These are phyloP conservation scores for Pheosia tremula DNA, from an alignment of 2,888 invertebrate species.

Conservation along the genomic window DNA sequence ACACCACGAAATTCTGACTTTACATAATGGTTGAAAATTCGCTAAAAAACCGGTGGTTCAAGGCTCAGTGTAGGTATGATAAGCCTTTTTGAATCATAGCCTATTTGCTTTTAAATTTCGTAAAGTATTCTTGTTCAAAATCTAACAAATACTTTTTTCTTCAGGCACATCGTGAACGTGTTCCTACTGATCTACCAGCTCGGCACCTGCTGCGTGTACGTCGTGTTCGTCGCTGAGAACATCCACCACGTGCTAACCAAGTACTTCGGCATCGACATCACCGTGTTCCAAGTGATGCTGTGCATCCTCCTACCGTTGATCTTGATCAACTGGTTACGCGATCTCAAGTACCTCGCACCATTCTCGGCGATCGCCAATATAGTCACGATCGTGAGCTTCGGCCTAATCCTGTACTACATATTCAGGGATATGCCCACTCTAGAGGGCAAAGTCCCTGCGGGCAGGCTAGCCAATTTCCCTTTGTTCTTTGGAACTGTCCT, in stretches of 20 bases:
- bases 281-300: constrained; percentile 88
- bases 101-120: too few species aligned
- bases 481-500: constrained; percentile 98
- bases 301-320: constrained; percentile 90
- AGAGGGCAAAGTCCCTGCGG: constrained; percentile 86
- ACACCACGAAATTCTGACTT: too few species aligned
- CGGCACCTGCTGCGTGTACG: constrained; percentile 98
- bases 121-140: not conserved
- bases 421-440: constrained; percentile 89
- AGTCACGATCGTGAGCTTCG: constrained; percentile 92
- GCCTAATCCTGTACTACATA: constrained; percentile 93
- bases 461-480: constrained; percentile 89
- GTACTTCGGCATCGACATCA: constrained; percentile 77
- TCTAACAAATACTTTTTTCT: constrained; percentile 8
- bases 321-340: constrained; percentile 92
- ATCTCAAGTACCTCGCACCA: constrained; percentile 94
- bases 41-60: too few species aligned
- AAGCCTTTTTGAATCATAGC: too few species aligned
- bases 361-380: constrained; percentile 95
- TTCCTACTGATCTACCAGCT: constrained; percentile 95
- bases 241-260: constrained; percentile 87
- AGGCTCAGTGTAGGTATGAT: too few species aligned
- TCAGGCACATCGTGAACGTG: constrained; percentile 87
- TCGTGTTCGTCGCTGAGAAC: constrained; percentile 96
- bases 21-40: too few species aligned